A percentile compares a stretch with the other conserved stretches of the same genome.
Evolutionary conservation across 2,888 invertebrate genomes (phyloP).

Genomic region (Teleogryllus oceanicus): DNA sequence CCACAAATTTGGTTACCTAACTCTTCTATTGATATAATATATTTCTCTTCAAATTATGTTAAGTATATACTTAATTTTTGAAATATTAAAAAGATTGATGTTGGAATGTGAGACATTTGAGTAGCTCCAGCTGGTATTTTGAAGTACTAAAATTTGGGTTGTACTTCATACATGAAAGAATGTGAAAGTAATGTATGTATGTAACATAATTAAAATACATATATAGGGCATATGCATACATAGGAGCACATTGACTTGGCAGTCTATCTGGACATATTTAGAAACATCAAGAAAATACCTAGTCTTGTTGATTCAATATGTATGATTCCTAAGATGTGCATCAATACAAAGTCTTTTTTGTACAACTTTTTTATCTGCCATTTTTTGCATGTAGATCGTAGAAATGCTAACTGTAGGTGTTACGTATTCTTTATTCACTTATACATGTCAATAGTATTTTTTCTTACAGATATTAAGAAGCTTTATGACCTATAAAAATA

Average conservation of each 20-base stretch:
- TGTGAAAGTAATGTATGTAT: background rate
- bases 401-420: conserved; percentile 6
- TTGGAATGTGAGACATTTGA: no score
- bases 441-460: conserved; percentile 18
- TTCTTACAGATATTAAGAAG: conserved; percentile 10
- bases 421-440: conserved; percentile 18
- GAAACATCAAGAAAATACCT: conserved; percentile 27
- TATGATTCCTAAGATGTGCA: conserved; percentile 22
- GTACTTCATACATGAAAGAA: conserved; percentile 10
- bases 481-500: conserved; percentile 9
- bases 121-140: no score
- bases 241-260: conserved; percentile 4
- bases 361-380: conserved; percentile 35
- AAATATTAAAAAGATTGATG: no score
- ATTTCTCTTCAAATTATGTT: no score
- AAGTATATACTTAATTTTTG: no score
- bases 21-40: no score
- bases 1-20: no score
- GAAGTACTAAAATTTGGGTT: background rate
- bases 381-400: conserved; percentile 30
- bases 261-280: conserved; percentile 3
- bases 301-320: conserved; percentile 29
- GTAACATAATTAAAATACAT: background rate
- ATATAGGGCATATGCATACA: background rate
- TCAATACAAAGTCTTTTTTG: conserved; percentile 32